These are phyloP conservation scores for Poecilia wingei DNA, from an alignment of 2,797 vertebrate species.

Conservation along the genomic window DNA sequence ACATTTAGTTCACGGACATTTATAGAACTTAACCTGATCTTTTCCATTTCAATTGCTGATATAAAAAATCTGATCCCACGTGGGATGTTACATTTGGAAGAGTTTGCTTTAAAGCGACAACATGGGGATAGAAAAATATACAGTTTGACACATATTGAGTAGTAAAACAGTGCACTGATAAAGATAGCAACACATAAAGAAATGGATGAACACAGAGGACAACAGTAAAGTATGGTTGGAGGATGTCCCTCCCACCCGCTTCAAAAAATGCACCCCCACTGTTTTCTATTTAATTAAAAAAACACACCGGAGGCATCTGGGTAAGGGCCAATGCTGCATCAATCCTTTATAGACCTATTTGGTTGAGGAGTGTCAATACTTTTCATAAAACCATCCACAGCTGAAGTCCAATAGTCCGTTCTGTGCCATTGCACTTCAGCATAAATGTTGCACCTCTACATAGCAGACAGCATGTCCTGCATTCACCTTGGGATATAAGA, in stretches of 20 bases:
- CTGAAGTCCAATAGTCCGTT: background rate
- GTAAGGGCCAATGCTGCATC: background rate
- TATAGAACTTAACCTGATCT: background rate
- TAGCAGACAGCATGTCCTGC: background rate
- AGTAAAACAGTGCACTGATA: background rate
- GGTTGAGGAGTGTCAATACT: background rate
- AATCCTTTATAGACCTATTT: background rate
- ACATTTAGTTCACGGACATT: background rate
- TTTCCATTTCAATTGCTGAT: background rate
- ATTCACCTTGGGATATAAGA: background rate
- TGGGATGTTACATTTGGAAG: background rate
- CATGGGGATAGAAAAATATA: background rate
- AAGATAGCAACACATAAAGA: background rate
- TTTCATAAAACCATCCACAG: background rate
- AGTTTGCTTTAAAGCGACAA: background rate
- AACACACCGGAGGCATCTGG: background rate
- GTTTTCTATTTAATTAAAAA: background rate
- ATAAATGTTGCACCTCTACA: background rate
- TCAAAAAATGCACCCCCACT: background rate
- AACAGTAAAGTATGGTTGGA: background rate
- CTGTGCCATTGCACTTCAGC: background rate
- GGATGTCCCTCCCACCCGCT: no score
- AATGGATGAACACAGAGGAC: background rate
- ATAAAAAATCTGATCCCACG: background rate
- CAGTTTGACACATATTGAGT: background rate